Base-by-base conservation (phyloP, 2,888 invertebrate genomes). In the Clunio marinus region DNA sequence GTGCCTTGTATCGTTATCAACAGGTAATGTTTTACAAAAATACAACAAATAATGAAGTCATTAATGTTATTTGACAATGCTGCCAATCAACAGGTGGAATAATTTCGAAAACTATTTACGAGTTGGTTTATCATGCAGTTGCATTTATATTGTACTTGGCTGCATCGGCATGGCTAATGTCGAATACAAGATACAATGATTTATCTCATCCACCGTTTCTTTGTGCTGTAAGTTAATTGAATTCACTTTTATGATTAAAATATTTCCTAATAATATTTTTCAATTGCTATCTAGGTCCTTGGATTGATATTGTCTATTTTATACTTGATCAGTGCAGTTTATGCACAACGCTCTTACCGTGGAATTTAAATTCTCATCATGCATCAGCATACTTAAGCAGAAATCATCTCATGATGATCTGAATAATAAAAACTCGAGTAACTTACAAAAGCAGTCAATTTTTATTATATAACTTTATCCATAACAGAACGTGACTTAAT, bases 21-120 rank as follows among this genome's bases (percentile, higher is more conserved):
- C n/a, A n/a, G n/a, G n/a, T n/a, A n/a, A n/a, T n/a, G n/a, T n/a
- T n/a, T n/a, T n/a, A n/a, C n/a, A n/a, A n/a, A n/a, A n/a, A n/a
- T n/a, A n/a, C n/a, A n/a, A n/a, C n/a, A n/a, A n/a, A n/a, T n/a
- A n/a, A n/a, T n/a, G n/a, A n/a, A n/a, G n/a, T n/a, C n/a, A n/a
- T n/a, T n/a, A n/a, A n/a, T n/a, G n/a, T n/a, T n/a, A n/a, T n/a
- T n/a, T n/a, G n/a, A n/a, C n/a, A n/a, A n/a, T n/a, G n/a, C n/a
- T n/a, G n/a, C n/a, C n/a, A n/a, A n/a, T n/a, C n/a, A n/a, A 89
- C 92, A 0, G 88, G 91, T n/a, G 86, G 89, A 32, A 87, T 93
- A 72, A 86, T 93, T 73, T 84, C 91, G 1, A 93, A 92, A 80
- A 92, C 89, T 1, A 82, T 88, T 71, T 88, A 86, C 73, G 92